These are phyloP conservation scores for Mesorhabditis spiculigera DNA, from an alignment of 2,888 invertebrate genomes.

Conservation along the genomic window DNA sequence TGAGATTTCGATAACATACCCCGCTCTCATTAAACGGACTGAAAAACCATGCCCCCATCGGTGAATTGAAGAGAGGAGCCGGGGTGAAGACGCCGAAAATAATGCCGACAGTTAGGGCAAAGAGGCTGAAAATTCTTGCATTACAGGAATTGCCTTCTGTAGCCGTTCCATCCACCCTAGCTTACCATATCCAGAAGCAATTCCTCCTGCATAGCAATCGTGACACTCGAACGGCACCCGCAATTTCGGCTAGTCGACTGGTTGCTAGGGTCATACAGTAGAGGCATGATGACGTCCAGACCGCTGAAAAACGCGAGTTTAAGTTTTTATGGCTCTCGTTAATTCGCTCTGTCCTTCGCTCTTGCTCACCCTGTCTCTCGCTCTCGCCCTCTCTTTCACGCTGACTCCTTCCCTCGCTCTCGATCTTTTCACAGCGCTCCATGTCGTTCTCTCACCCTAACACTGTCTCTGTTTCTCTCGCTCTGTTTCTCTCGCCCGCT, in stretches of 20 bases:
- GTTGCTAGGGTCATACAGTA: slow-evolving; percentile 1
- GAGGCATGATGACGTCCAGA: background rate
- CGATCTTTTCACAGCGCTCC: too few species aligned
- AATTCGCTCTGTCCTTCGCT: too few species aligned
- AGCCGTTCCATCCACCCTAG: too few species aligned
- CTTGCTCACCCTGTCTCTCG: too few species aligned
- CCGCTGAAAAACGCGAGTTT: background rate
- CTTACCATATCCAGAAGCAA: background rate
- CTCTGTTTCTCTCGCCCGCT: too few species aligned
- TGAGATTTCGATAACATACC: background rate
- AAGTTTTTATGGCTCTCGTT: too few species aligned
- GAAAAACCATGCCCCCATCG: background rate
- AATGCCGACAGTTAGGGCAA: background rate
- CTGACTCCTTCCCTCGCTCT: too few species aligned
- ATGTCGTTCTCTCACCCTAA: too few species aligned
- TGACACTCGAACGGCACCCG: background rate
- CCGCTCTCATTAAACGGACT: background rate
- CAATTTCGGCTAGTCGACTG: slow-evolving; percentile 1
- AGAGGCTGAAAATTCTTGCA: too few species aligned
- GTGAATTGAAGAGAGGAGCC: background rate
- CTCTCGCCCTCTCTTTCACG: too few species aligned
- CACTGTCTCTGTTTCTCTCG: too few species aligned
- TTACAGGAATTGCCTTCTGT: too few species aligned
- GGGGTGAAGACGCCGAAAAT: background rate
- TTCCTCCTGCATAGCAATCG: background rate